Base-by-base conservation (phyloP, 1,140 invertebrate genomes). In the Campoletis sonorensis region DNA sequence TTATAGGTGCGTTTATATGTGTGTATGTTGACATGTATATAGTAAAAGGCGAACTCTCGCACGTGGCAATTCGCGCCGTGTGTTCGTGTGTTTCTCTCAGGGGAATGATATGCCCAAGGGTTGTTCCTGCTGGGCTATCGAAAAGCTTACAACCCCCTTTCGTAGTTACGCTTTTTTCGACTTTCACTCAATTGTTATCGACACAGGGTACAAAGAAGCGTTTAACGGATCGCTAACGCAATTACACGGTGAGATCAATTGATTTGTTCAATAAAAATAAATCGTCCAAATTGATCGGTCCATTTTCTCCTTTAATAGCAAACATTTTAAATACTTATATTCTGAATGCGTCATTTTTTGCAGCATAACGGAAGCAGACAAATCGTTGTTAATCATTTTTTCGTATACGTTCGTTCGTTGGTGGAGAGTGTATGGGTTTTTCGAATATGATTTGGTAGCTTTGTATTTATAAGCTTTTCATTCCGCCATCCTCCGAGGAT, bases 41-140 rank as follows among this genome's bases (percentile, higher is more conserved):
- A 67, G 1, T 13, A 11, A 54, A 45, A 8, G 72, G 49, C 49
- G 49, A 51, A 51, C 45, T 71, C 77, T 79, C 70, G 75, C 78
- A 81, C 83, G 70, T 80, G 68, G n/a, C 21, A 76, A 33, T 27
- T 23, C 77, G 33, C 26, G 49, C 15, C 18, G 71, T 54, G 71
- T 45, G 45, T 73, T 11, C n/a, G 71, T 73, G 71, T 58, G 30
- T 64, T 77, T 61, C 51, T 27, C 75, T 64, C 51, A 30, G 30
- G 75, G 54, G 75, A 77, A 75, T 30, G 21, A 54, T 67, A 77
- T 77, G 33, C 75, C 75, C 54, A 64, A 77, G 75, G 75, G 75
- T 77, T 77, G 26, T n/a, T 73, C 33, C 16, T 27, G 71, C 40
- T 51, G 71, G 75, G 26, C 54, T 30, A 64, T 49, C 51, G 75